Base-by-base conservation (phyloP, 2,888 invertebrate genomes). In the Leuctra nigra region DNA sequence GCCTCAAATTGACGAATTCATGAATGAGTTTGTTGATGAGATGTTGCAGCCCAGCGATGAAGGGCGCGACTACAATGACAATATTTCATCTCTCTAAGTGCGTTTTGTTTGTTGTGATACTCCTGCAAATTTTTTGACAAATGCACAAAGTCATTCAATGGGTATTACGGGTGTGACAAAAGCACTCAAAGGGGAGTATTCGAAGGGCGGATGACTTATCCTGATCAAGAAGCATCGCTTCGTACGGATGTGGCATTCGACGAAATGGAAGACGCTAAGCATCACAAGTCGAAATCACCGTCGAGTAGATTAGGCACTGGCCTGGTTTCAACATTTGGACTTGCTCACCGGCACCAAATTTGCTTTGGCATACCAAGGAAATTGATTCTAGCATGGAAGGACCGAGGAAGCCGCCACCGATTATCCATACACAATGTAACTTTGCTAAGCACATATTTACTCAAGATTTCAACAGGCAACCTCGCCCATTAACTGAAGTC, bases 391-490 rank as follows among this genome's bases (percentile, higher is more conserved):
- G 24, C 61, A 33, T 63, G 58, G 59, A 57, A 52, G 4, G 44
- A 29, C 54, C 57, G 61, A 20, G 33, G 46, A 22, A 23, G 55
- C 20, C 47, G 33, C 14, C 25, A 20, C 57, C 60, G 25, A 1
- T 23, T 46, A 11, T 11, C 23, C 7, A 13, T 46, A 11, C 18
- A 24, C 13, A 11, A 23, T 23, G 9, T 46, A 23, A 24, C 6
- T 13, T 1, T 2, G 7, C 23, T 46, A 11, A 23, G 13, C 23
- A 6, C 23, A 2, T 23, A 4, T 2, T 14, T 46, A 2, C 22
- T 46, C 7, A 14, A 11, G 66, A 68, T 53, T 68, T 68, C 61
- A 56, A 55, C 4, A 53, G 67, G 29, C 65, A 64, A 58, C 65
- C 64, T 3, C 58, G 68, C 48, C n/a, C n/a, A n/a, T n/a, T n/a